Percentiles rank a stretch among this genome's conserved stretches.
Conservation (phyloP, 2,888 invertebrate genomes). For the Alitta virens region DNA sequence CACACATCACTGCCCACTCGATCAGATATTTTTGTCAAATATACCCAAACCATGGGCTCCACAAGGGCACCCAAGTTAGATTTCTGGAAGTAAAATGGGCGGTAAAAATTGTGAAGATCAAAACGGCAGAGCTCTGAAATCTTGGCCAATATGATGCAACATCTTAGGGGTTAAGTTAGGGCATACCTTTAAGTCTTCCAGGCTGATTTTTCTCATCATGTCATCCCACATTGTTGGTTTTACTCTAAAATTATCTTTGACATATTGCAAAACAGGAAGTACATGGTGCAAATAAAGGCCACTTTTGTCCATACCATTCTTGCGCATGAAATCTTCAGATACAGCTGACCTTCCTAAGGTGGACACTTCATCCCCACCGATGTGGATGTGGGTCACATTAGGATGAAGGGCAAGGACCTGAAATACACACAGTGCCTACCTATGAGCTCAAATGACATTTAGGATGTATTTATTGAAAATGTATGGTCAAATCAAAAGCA, state of each 20-base stretch:
- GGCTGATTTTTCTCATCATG: slow-evolving; percentile 64
- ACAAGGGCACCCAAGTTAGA: slow-evolving; percentile 57
- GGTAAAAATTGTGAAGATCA: too few relatives aligned
- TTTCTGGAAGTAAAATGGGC: background rate
- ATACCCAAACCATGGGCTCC: slow-evolving; percentile 80
- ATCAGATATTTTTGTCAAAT: slow-evolving; percentile 48
- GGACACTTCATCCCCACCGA: slow-evolving; percentile 74
- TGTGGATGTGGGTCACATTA: slow-evolving; percentile 66
- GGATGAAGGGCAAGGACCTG: slow-evolving; percentile 61
- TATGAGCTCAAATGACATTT: too few relatives aligned
- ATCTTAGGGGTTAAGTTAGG: background rate
- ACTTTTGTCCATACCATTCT: background rate
- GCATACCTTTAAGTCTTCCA: slow-evolving; percentile 28
- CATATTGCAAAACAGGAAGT: slow-evolving; percentile 59
- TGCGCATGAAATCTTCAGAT: slow-evolving; percentile 4
- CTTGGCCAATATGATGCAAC: too few relatives aligned
- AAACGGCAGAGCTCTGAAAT: too few relatives aligned
- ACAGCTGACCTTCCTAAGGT: slow-evolving; percentile 3
- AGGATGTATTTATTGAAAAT: too few relatives aligned
- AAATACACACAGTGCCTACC: too few relatives aligned
- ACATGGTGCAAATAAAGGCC: slow-evolving; percentile 36
- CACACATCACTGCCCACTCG: slow-evolving; percentile 41
- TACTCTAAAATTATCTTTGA: slow-evolving; percentile 64
- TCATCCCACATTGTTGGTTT: slow-evolving; percentile 78
- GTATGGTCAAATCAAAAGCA: too few relatives aligned